These are phyloP conservation scores for Manis crassicaudata DNA, from an alignment of 2,797 vertebrate species.

Conservation along the genomic window DNA sequence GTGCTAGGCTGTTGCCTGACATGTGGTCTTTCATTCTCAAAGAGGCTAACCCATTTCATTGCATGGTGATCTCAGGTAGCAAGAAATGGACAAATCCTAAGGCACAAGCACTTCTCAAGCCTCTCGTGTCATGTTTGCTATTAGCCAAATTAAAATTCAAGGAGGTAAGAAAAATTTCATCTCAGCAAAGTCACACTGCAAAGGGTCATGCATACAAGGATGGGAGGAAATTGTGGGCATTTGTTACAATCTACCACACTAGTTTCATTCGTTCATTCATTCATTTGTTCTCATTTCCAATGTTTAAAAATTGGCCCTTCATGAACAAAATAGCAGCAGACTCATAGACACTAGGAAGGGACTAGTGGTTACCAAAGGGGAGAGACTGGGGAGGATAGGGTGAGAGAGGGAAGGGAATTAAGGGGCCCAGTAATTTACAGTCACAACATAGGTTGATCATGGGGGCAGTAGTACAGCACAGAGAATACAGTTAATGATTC, in stretches of 20 bases:
- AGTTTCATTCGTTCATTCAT: neutral
- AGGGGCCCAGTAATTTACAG: no score
- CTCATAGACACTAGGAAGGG: no score
- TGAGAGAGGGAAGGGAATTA: no score
- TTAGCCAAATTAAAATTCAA: constrained; percentile 4
- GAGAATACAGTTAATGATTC: no score
- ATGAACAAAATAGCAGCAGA: no score
- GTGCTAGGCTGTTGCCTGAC: neutral
- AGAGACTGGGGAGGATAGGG: no score
- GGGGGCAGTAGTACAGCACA: no score
- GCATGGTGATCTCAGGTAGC: neutral
- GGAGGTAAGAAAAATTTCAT: neutral
- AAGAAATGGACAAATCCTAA: neutral
- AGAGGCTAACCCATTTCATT: neutral
- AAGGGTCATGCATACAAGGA: neutral
- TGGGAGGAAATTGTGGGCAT: neutral
- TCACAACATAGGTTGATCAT: no score
- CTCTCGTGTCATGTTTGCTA: neutral
- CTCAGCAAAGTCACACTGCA: neutral
- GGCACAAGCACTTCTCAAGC: neutral
- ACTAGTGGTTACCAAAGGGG: no score
- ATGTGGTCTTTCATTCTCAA: neutral
- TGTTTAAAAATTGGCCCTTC: neutral
- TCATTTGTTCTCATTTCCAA: neutral
- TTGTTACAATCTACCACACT: neutral